phyloP scores from a whole-genome alignment of 2,113 vertebrate genomes.

The Chloropsis hardwickii region DNA sequence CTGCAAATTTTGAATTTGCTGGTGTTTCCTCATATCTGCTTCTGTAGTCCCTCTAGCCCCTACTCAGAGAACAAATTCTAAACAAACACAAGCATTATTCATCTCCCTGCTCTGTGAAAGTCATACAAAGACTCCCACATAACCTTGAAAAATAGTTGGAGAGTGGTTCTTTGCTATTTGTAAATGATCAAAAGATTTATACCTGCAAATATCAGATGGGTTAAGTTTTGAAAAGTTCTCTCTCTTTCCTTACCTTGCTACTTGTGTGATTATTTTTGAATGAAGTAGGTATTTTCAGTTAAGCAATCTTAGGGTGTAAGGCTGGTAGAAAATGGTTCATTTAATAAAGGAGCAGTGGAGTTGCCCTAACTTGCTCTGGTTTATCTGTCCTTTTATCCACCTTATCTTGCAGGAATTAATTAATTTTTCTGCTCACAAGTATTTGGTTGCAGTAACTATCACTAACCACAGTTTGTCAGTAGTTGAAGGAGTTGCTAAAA shows the following conservation, averaged over 20 bases:
- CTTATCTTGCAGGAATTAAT: background rate
- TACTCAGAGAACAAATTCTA: background rate
- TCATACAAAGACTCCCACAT: background rate
- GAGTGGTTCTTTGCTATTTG: background rate
- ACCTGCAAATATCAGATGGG: background rate
- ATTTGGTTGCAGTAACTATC: background rate
- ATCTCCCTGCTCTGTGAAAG: background rate
- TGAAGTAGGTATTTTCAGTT: background rate
- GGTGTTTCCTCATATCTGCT: background rate
- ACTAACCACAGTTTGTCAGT: conserved; percentile 4
- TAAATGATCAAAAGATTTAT: background rate
- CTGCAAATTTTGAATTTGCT: background rate
- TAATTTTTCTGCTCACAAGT: background rate
- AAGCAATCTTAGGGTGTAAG: background rate
- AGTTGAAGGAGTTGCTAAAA: background rate
- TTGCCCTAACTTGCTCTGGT: background rate
- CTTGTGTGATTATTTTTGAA: background rate
- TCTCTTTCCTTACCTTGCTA: background rate
- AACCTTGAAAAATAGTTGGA: background rate
- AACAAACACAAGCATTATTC: background rate
- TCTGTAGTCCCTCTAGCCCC: background rate
- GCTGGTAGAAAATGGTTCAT: background rate
- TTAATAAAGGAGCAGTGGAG: background rate
- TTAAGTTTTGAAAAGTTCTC: background rate
- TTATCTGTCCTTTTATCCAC: background rate